Percentiles rank a stretch among this genome's conserved stretches.
These are phyloP conservation scores for Archips crataeganus DNA, from an alignment of 2,888 invertebrate genomes.

Conservation along the genomic window DNA sequence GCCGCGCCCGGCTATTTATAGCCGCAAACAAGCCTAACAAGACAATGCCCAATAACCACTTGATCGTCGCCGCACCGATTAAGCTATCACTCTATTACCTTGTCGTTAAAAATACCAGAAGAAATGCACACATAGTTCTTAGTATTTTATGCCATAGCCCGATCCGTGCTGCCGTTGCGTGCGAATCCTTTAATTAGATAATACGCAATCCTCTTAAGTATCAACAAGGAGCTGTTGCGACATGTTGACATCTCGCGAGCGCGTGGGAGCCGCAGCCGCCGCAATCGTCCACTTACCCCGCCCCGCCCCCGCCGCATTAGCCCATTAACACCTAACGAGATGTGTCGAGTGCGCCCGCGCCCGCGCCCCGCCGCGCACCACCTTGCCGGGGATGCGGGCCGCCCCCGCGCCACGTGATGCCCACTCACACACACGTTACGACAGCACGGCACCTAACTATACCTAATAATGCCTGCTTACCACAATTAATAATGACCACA, in stretches of 20 bases:
- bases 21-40: slow-evolving; percentile 9
- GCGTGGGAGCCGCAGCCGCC: slow-evolving; percentile 48
- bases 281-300: slow-evolving; percentile 55
- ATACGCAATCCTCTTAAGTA: neutral
- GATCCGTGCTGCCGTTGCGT: no score
- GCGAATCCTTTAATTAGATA: no score
- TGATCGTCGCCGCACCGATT: neutral
- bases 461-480: no score
- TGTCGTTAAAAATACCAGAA: no score
- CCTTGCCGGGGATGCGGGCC: neutral
- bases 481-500: no score
- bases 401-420: slow-evolving; percentile 13
- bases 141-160: no score
- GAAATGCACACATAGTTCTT: no score
- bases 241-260: neutral
- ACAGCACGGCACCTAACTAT: no score
- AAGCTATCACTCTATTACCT: neutral
- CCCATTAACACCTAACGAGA: slow-evolving; percentile 40
- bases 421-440: neutral
- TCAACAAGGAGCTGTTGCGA: neutral
- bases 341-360: slow-evolving; percentile 22
- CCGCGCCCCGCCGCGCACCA: slow-evolving; percentile 6
- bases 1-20: slow-evolving; percentile 29
- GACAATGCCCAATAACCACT: slow-evolving; percentile 19
- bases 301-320: slow-evolving; percentile 32